A percentile compares a stretch with the other conserved stretches of the same genome.
Evolutionary conservation across 2,797 vertebrate genomes (phyloP).

Genomic region (Ptychadena robeensis): DNA sequence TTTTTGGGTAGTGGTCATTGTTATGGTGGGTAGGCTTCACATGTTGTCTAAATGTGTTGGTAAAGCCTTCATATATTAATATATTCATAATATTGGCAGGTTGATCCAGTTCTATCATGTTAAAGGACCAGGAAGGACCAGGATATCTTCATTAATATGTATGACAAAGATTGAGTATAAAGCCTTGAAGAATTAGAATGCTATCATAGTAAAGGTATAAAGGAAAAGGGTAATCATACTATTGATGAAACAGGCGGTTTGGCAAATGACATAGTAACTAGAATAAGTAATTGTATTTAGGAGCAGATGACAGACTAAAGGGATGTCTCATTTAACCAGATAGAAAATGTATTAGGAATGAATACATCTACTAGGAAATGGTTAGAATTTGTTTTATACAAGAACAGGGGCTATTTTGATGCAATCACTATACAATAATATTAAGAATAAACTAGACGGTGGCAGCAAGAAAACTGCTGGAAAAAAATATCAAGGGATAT

Average conservation of each 20-base stretch:
- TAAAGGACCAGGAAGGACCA: no score
- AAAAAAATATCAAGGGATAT: background rate
- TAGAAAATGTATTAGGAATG: background rate
- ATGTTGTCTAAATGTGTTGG: no score
- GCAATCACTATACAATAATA: background rate
- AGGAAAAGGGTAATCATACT: background rate
- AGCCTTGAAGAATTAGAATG: background rate
- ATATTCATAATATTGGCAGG: no score
- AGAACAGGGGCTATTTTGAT: background rate
- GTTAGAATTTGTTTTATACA: background rate
- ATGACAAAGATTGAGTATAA: background rate
- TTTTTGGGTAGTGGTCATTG: no score
- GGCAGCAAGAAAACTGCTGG: background rate
- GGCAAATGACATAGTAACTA: background rate
- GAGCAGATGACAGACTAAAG: background rate
- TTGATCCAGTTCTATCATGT: no score
- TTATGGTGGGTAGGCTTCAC: no score
- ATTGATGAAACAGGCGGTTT: conserved; percentile 1
- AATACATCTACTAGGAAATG: background rate
- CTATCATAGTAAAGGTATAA: background rate
- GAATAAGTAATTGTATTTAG: background rate
- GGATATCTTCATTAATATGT: background rate
- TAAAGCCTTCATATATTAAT: no score
- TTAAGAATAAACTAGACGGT: background rate
- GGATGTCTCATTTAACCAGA: background rate